Evolutionary conservation across 2,797 vertebrate species (phyloP).

Genomic region (Discoglossus pictus): DNA sequence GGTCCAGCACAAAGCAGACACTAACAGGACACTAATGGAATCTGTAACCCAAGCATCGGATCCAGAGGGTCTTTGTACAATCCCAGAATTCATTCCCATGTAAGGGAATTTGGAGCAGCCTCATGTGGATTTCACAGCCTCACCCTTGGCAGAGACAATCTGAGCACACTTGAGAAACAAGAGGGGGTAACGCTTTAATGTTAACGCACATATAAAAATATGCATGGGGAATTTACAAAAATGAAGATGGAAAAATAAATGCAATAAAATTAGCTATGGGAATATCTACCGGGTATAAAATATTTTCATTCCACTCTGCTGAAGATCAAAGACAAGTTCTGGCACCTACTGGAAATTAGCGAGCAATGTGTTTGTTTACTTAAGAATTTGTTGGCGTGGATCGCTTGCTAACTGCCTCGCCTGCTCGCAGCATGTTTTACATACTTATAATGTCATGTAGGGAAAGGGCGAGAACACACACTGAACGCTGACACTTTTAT

Average conservation of each 20-base stretch:
- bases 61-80: slow-evolving; percentile 3
- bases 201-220: slow-evolving; percentile 13
- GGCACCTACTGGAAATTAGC: slow-evolving; percentile 15
- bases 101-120: slow-evolving; percentile 29
- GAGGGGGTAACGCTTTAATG: slow-evolving; percentile 12
- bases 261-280: neutral
- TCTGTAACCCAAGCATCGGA: slow-evolving; percentile 3
- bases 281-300: slow-evolving; percentile 1
- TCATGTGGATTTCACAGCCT: slow-evolving; percentile 9
- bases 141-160: slow-evolving; percentile 34
- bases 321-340: slow-evolving; percentile 24
- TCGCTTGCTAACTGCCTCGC: slow-evolving; percentile 5
- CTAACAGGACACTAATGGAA: neutral
- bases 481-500: slow-evolving; percentile 26
- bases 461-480: slow-evolving; percentile 6
- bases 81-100: slow-evolving; percentile 40
- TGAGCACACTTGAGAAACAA: slow-evolving; percentile 12
- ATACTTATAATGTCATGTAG: slow-evolving; percentile 38
- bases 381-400: slow-evolving; percentile 10
- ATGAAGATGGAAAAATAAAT: slow-evolving; percentile 1
- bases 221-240: neutral
- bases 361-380: slow-evolving; percentile 46
- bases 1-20: too few relatives aligned
- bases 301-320: slow-evolving; percentile 20
- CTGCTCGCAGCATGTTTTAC: neutral